Percentiles rank a stretch among this genome's conserved stretches.
These are phyloP conservation scores for Eulemur coronatus DNA, from an alignment of 2,797 vertebrate species.

Conservation along the genomic window DNA sequence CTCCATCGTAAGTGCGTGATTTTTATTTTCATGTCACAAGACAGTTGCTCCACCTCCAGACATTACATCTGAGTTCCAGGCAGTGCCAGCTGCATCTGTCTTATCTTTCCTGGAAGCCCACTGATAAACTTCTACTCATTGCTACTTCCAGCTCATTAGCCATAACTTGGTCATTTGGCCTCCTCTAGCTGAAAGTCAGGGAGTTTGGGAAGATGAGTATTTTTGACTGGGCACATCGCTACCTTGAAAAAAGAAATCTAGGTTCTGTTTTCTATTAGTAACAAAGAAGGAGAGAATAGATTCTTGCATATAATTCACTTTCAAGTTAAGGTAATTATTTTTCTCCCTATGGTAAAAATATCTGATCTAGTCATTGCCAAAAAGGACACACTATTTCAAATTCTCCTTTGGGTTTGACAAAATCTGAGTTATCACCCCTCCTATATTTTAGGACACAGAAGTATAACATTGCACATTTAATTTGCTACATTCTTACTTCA, in stretches of 20 bases:
- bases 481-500: not conserved
- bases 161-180: not conserved
- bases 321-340: not conserved
- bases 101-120: not conserved
- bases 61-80: not conserved
- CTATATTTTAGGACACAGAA: conserved; percentile 10
- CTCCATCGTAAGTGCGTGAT: not conserved
- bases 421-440: not conserved
- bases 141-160: not conserved
- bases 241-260: not conserved
- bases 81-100: not conserved
- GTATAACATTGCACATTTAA: not conserved
- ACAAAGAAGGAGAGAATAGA: not conserved
- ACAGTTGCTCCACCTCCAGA: not conserved
- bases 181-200: not conserved
- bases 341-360: conserved; percentile 8
- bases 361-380: not conserved
- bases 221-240: not conserved
- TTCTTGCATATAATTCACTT: conserved; percentile 46
- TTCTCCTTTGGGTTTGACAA: not conserved
- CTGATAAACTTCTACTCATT: not conserved
- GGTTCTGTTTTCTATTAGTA: not conserved
- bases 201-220: not conserved
- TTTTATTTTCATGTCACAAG: not conserved
- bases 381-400: not conserved